Conservation (phyloP, 2,888 invertebrate species). For the Eupithecia insigniata region DNA sequence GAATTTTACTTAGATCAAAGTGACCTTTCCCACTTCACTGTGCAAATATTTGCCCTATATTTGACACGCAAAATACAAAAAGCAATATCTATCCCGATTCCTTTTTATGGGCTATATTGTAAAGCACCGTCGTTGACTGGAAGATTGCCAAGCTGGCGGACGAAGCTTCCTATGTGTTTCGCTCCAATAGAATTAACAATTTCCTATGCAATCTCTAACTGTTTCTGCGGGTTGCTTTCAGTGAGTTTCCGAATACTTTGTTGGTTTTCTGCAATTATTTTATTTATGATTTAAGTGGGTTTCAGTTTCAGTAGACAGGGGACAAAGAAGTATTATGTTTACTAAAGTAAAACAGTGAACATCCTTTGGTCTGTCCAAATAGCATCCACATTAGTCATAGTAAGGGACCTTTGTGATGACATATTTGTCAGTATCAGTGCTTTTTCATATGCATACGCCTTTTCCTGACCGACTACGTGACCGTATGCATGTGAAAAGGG, state of each 20-base stretch:
- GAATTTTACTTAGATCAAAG: too few species aligned
- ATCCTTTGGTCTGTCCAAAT: neutral
- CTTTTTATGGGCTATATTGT: constrained; percentile 53
- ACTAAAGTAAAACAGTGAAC: too few species aligned
- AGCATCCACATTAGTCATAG: neutral
- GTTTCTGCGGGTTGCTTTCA: constrained; percentile 49
- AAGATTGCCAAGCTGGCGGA: constrained; percentile 69
- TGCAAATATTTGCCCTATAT: constrained; percentile 14
- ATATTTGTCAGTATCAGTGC: neutral
- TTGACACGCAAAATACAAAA: constrained; percentile 34
- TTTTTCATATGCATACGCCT: too few species aligned
- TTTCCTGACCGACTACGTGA: too few species aligned
- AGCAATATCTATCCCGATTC: constrained; percentile 31
- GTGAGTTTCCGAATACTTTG: constrained; percentile 46
- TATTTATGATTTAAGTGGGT: neutral
- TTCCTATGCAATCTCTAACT: constrained; percentile 57
- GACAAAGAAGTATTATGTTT: too few species aligned
- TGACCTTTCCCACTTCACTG: neutral
- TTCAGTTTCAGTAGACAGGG: neutral
- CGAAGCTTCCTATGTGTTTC: constrained; percentile 73
- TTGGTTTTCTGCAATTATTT: constrained; percentile 11
- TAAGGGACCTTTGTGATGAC: neutral
- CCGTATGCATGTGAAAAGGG: too few species aligned
- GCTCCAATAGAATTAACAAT: constrained; percentile 77
- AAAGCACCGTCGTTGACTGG: constrained; percentile 77